Conservation (phyloP, 2,888 invertebrate genomes). For the Hypena proboscidalis region DNA sequence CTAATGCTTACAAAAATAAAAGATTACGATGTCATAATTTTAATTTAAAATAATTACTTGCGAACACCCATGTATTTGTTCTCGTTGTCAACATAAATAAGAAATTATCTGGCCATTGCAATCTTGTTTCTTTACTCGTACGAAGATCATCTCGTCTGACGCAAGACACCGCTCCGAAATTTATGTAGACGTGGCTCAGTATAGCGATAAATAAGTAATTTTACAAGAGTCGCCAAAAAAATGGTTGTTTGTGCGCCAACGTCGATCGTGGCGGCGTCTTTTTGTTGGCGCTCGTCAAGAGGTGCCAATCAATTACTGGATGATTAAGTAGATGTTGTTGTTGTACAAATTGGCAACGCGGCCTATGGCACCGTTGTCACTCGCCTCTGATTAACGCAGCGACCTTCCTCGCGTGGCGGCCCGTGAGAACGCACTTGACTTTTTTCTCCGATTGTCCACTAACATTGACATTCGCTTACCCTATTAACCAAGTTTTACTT, state of each 20-base stretch:
- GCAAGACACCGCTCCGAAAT: conserved; percentile 48
- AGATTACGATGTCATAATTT: conserved; percentile 9
- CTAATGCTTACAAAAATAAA: neutral
- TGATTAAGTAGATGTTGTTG: conserved; percentile 60
- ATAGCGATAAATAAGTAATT: conserved; percentile 56
- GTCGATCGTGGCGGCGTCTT: conserved; percentile 42
- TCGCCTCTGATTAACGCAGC: conserved; percentile 54
- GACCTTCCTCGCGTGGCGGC: conserved; percentile 55
- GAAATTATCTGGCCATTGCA: conserved; percentile 41
- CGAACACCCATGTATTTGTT: conserved; percentile 29
- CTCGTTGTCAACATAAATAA: conserved; percentile 41
- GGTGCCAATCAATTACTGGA: conserved; percentile 65
- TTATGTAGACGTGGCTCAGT: conserved; percentile 38
- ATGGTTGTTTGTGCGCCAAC: conserved; percentile 14
- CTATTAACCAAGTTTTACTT: conserved; percentile 54
- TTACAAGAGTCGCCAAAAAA: conserved; percentile 44
- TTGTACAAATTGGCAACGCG: conserved; percentile 60
- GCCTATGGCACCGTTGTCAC: conserved; percentile 49
- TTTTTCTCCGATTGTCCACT: conserved; percentile 52
- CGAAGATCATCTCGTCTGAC: conserved; percentile 44
- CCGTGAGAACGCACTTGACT: conserved; percentile 66
- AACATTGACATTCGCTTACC: conserved; percentile 59
- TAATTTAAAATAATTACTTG: conserved; percentile 25
- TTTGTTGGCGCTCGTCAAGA: conserved; percentile 54
- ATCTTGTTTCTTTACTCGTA: conserved; percentile 43